These are phyloP conservation scores for Palythoa caribaeorum DNA, from an alignment of 92 coral and sea anemone genomes.

Conservation along the genomic window DNA sequence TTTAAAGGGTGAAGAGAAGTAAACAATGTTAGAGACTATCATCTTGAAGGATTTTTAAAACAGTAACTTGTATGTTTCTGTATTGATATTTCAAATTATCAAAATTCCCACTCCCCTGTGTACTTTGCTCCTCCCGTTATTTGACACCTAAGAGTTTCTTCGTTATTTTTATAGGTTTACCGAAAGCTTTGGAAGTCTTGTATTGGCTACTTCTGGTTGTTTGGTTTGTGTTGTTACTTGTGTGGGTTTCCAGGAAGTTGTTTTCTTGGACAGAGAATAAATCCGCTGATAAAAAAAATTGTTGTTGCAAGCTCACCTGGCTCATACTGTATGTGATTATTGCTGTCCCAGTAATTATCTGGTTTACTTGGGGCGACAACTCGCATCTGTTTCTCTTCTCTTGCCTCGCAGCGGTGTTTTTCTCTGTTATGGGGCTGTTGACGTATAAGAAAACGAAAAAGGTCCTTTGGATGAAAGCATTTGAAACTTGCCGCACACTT, in stretches of 20 bases:
- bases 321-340: slow-evolving; percentile 66
- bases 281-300: slow-evolving; percentile 35
- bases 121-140: no score
- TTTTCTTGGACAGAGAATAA: slow-evolving; percentile 46
- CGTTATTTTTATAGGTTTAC: slow-evolving; percentile 57
- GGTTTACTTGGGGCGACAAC: slow-evolving; percentile 73
- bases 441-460: slow-evolving; percentile 38
- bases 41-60: no score
- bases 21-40: no score
- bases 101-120: no score
- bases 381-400: slow-evolving; percentile 89
- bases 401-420: slow-evolving; percentile 79
- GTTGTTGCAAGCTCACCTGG: slow-evolving; percentile 70
- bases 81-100: no score
- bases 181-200: slow-evolving; percentile 57
- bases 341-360: slow-evolving; percentile 67
- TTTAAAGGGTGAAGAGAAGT: no score
- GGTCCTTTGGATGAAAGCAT: no score
- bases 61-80: no score
- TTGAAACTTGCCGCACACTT: background rate
- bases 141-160: no score
- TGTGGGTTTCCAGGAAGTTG: slow-evolving; percentile 77
- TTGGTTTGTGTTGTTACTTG: slow-evolving; percentile 77
- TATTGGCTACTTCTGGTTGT: slow-evolving; percentile 72
- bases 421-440: slow-evolving; percentile 68